These are phyloP conservation scores for Formica aserva DNA, from an alignment of 2,888 invertebrate genomes.

Conservation along the genomic window DNA sequence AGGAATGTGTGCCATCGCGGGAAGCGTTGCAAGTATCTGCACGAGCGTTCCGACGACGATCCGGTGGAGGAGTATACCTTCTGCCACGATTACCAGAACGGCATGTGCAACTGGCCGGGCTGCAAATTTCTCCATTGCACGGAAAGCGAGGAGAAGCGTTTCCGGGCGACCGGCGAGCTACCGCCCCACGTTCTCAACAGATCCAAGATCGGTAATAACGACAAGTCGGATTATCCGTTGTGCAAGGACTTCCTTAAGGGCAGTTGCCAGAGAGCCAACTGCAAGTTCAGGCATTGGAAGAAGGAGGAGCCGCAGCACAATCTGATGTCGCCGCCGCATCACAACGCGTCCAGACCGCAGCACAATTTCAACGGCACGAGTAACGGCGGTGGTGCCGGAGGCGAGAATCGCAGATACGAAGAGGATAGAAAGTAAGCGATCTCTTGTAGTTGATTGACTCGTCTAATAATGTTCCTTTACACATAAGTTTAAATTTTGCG, in stretches of 20 bases:
- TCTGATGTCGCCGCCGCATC: conserved; percentile 75
- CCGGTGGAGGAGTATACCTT: conserved; percentile 86
- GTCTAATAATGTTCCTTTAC: neutral
- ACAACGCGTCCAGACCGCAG: conserved; percentile 78
- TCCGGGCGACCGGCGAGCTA: conserved; percentile 90
- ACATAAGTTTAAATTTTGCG: neutral
- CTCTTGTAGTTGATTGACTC: neutral
- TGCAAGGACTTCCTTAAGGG: conserved; percentile 87
- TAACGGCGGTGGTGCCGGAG: conserved; percentile 75
- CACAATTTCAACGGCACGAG: conserved; percentile 77
- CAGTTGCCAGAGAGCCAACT: conserved; percentile 85
- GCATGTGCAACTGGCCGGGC: conserved; percentile 90
- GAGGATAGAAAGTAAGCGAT: conserved; percentile 81
- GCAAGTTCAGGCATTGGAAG: conserved; percentile 80
- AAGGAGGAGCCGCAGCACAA: conserved; percentile 81
- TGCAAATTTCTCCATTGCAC: conserved; percentile 93
- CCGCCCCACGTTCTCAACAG: conserved; percentile 87
- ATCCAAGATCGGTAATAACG: conserved; percentile 77
- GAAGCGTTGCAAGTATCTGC: conserved; percentile 87
- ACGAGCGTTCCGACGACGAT: conserved; percentile 85
- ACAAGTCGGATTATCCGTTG: conserved; percentile 85
- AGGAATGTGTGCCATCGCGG: conserved; percentile 88
- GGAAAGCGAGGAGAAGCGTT: conserved; percentile 92
- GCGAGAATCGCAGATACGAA: conserved; percentile 80
- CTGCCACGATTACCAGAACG: conserved; percentile 91